Base-by-base conservation (phyloP, 2,888 invertebrate species). In the Hydraecia micacea region DNA sequence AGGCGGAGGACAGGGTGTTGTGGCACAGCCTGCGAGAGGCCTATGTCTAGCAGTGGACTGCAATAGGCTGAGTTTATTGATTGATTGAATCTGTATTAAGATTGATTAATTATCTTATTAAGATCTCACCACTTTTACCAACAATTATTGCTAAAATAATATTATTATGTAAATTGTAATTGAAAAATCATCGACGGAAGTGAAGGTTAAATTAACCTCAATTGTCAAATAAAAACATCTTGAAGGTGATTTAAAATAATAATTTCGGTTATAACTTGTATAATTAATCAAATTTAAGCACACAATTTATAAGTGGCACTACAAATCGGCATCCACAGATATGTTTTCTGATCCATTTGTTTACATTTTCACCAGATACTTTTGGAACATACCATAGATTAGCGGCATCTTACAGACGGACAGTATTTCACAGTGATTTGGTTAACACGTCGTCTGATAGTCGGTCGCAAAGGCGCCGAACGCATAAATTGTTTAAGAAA, bases 401-500 rank as follows among this genome's bases (percentile, higher is more conserved):
- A 79, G 62, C 75, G 68, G 65, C 55, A 71, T 39, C 28, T 71
- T 58, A 71, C 36, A 71, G 49, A 77, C 65, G 49, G 62, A 69
- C 62, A 73, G 55, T 78, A 86, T 62, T 77, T 77, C 77, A 73
- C 66, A 77, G 68, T 86, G 94, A 96, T 95, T 95, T 92, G 92
- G 94, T 95, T 94, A 93, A 92, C 92, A 91, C 92, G 90, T 92
- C 91, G 88, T 85, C 86, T 86, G 88, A 91, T 91, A 91, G 87
- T 87, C 83, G 86, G 86, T 89, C 85, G 88, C 91, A 94, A 95
- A 95, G 94, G 92, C 92, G 93, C 95, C 95, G 94, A 90, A 85
- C 91, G 84, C 92, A 95, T 96, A 96, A 96, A 96, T 95, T 95
- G 94, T 90, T 94, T 94, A 93, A 92, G 92, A 91, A 94, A 93